Base-by-base conservation (phyloP, 2,797 vertebrate species). In the Danio jaintianensis region DNA sequence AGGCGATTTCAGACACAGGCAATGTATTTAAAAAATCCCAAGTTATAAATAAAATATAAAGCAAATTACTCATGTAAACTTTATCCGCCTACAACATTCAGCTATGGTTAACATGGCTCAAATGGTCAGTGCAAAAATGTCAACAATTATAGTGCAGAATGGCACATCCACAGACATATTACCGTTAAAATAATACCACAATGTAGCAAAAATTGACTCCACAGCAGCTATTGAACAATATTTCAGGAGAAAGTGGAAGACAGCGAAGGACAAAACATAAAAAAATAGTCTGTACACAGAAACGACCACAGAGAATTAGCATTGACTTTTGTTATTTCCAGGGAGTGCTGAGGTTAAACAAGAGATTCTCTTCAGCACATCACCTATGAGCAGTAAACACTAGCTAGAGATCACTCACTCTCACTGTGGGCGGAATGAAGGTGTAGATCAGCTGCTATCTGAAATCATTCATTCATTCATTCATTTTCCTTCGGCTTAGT, bases 101-200 rank as follows among this genome's bases (percentile, higher is more conserved):
- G 12, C 59, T 13, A 61, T 7, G 20, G 7, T 56, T 78, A 58
- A 74, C 55, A 74, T 6, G 45, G 36, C 15, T 16, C 73, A 42
- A 80, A n/a, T 6, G 53, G 55, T 79, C 53, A 72, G 13, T 78
- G 75, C 68, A 45, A 78, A 47, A 69, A 61, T 43, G 47, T 12
- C 20, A 50, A 20, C 29, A 15, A 29, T 36, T 29, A 29, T 29
- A 29, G 29, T 3, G 29, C 29, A 4, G 5, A 69, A 9, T 9
- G 9, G 29, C 5, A 52, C 1, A 5, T 36, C 29, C 5, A 18
- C 5, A 6, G 15, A 50, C 5, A 38, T 38, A 7, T 69, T 53
- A 69, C 48, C 2, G 9, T 40, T 53, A 7, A n/a, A n/a, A n/a
- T n/a, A n/a, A n/a, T n/a, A n/a, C n/a, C n/a, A n/a, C n/a, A n/a